Percentiles rank a stretch among this genome's conserved stretches.
These are phyloP conservation scores for Volucella bombylans DNA, from an alignment of 2,888 invertebrate genomes.

Conservation along the genomic window DNA sequence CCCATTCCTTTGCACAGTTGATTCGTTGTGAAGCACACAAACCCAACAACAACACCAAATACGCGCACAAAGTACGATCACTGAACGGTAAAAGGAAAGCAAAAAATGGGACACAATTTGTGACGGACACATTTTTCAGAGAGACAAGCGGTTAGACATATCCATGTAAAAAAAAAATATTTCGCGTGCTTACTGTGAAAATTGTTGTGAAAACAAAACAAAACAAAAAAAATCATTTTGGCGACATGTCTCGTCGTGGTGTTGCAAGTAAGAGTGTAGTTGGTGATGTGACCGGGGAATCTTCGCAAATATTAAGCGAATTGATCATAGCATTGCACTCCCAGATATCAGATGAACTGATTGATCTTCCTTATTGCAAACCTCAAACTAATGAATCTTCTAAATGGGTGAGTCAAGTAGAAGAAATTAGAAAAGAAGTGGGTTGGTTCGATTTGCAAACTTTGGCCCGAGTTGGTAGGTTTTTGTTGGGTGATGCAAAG, in stretches of 20 bases:
- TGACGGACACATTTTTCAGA: too few species aligned
- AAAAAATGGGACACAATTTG: too few species aligned
- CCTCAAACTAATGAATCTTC: slow-evolving; percentile 14
- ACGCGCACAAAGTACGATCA: too few species aligned
- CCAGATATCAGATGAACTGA: neutral
- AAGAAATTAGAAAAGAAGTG: slow-evolving; percentile 24
- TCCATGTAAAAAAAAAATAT: too few species aligned
- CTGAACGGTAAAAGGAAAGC: too few species aligned
- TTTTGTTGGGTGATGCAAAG: slow-evolving; percentile 11
- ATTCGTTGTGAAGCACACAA: too few species aligned
- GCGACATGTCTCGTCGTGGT: neutral
- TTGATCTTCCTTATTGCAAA: slow-evolving; percentile 14
- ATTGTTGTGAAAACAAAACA: too few species aligned
- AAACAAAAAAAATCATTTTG: neutral
- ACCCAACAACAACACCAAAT: too few species aligned
- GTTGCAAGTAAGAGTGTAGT: slow-evolving; percentile 7
- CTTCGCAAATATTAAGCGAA: slow-evolving; percentile 9
- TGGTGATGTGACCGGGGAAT: slow-evolving; percentile 18
- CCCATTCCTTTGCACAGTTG: too few species aligned
- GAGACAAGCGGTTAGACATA: too few species aligned
- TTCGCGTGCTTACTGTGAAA: too few species aligned
- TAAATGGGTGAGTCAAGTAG: slow-evolving; percentile 21
- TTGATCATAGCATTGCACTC: slow-evolving; percentile 9
- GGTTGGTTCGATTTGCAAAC: slow-evolving; percentile 17
- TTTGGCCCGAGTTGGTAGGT: neutral